Percentiles rank a stretch among this genome's conserved stretches.
These are phyloP conservation scores for Forbesichthys agassizii DNA, from an alignment of 2,113 vertebrate genomes.

Conservation along the genomic window DNA sequence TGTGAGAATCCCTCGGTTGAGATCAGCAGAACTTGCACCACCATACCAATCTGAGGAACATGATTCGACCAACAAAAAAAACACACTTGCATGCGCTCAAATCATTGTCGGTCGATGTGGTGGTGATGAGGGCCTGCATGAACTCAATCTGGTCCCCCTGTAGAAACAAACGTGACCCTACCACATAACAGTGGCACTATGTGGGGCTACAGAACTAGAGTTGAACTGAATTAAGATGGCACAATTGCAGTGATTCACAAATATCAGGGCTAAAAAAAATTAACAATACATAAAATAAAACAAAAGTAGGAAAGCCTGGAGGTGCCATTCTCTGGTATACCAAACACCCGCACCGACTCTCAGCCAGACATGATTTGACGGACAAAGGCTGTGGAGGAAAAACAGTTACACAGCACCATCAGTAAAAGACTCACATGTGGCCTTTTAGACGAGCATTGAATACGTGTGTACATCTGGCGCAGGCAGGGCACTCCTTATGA, in stretches of 20 bases:
- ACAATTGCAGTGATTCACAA: slow-evolving; percentile 17
- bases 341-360: slow-evolving; percentile 67
- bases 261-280: slow-evolving; percentile 13
- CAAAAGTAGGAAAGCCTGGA: slow-evolving; percentile 58
- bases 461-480: neutral
- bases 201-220: slow-evolving; percentile 13
- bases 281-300: too few species aligned
- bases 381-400: slow-evolving; percentile 75
- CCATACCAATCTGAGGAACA: too few species aligned
- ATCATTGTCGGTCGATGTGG: too few species aligned
- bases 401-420: slow-evolving; percentile 65
- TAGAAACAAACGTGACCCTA: too few species aligned
- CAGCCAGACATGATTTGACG: slow-evolving; percentile 79
- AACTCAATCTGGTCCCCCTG: too few species aligned
- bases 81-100: too few species aligned
- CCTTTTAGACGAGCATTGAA: slow-evolving; percentile 13
- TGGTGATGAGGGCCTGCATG: too few species aligned
- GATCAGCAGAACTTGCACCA: too few species aligned
- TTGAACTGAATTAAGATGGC: slow-evolving; percentile 25
- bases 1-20: too few species aligned
- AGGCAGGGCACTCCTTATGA: neutral
- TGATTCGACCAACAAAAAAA: too few species aligned
- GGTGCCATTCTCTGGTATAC: slow-evolving; percentile 57
- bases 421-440: slow-evolving; percentile 4
- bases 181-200: slow-evolving; percentile 9